Evolutionary conservation across 2,888 invertebrate species (phyloP).

Genomic region (Drymonia ruficornis): DNA sequence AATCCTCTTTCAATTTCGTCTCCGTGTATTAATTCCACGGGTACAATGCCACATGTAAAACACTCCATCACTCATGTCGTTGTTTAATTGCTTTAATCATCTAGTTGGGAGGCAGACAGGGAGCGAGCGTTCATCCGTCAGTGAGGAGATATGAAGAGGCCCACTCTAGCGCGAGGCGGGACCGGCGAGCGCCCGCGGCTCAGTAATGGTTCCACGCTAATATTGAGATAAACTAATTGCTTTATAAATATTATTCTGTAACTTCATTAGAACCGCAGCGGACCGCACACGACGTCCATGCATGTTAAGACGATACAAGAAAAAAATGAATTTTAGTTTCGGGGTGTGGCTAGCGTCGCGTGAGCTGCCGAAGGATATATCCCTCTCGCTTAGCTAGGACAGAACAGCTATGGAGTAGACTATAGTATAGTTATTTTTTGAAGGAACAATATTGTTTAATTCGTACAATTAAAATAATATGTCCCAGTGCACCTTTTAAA

Average conservation of each 20-base stretch:
- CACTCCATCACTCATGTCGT: conserved; percentile 55
- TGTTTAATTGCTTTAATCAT: conserved; percentile 63
- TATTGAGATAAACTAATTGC: conserved; percentile 72
- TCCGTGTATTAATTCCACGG: conserved; percentile 24
- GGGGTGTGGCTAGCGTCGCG: too few species aligned
- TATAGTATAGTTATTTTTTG: too few species aligned
- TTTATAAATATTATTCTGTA: conserved; percentile 65
- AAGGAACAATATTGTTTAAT: too few species aligned
- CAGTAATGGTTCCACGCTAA: conserved; percentile 62
- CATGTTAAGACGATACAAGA: too few species aligned
- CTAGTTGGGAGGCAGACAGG: conserved; percentile 43
- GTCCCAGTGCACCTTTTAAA: too few species aligned
- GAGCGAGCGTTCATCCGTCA: conserved; percentile 56
- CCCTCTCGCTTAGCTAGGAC: too few species aligned
- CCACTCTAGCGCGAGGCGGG: conserved; percentile 24
- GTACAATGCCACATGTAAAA: conserved; percentile 41
- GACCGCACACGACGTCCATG: conserved; percentile 52
- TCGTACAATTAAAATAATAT: too few species aligned
- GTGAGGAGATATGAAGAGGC: conserved; percentile 54
- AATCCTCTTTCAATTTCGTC: conserved; percentile 5
- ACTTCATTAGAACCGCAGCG: conserved; percentile 53
- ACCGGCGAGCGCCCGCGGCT: conserved; percentile 34
- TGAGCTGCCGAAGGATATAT: too few species aligned
- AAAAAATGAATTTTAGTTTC: too few species aligned
- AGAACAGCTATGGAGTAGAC: too few species aligned